phyloP scores from a whole-genome alignment of 1,140 invertebrate genomes.

The Bombus fervidus region DNA sequence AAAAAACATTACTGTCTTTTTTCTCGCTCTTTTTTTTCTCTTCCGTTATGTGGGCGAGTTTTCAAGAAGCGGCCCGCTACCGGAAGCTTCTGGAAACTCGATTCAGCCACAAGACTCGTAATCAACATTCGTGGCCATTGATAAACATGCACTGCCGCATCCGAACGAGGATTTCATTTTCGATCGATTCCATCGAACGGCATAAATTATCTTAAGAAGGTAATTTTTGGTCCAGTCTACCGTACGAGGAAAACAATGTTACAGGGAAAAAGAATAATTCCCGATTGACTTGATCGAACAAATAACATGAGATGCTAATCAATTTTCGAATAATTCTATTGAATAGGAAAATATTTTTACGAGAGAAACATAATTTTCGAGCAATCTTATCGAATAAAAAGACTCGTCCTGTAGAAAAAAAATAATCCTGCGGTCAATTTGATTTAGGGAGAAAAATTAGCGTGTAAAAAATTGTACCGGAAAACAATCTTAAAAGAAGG shows the following conservation, averaged over 20 bases:
- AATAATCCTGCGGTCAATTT: neutral
- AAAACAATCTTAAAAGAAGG: neutral
- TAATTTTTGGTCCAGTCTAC: neutral
- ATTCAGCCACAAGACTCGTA: neutral
- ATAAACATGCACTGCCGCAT: neutral
- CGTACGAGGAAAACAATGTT: neutral
- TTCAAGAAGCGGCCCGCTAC: constrained; percentile 13
- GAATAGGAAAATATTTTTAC: no score
- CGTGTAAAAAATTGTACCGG: neutral
- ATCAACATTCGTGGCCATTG: neutral
- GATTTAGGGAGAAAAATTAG: neutral
- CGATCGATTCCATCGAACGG: neutral
- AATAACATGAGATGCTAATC: neutral
- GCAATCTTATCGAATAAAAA: no score
- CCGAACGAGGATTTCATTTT: neutral
- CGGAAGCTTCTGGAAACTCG: constrained; percentile 11
- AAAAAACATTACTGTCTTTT: constrained; percentile 62
- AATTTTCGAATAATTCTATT: no score
- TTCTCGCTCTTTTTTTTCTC: constrained; percentile 34
- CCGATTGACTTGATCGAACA: neutral
- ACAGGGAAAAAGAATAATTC: neutral
- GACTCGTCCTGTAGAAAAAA: neutral
- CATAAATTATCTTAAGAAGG: neutral
- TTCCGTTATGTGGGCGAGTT: constrained; percentile 25
- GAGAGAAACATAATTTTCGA: no score